A percentile compares a stretch with the other conserved stretches of the same genome.
These are phyloP conservation scores for Hirudinaria manillensis DNA, from an alignment of 2,888 invertebrate genomes.

Conservation along the genomic window DNA sequence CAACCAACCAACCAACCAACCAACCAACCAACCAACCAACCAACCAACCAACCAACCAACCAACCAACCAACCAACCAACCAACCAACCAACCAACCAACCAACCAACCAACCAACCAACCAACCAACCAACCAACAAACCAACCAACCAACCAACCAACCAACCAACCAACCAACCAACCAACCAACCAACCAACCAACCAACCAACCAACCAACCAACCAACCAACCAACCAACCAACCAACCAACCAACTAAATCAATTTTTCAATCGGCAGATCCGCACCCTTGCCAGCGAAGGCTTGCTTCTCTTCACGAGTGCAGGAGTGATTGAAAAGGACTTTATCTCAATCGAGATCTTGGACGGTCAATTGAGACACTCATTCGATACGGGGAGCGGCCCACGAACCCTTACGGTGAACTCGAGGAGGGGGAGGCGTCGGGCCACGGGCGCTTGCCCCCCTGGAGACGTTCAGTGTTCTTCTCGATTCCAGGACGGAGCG, in stretches of 20 bases:
- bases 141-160: no score
- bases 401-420: conserved; percentile 13
- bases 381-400: conserved; percentile 31
- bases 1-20: neutral
- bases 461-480: neutral
- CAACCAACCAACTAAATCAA: neutral
- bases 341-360: conserved; percentile 26
- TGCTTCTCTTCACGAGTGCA: conserved; percentile 28
- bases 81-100: neutral
- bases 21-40: neutral
- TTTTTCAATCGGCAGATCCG: conserved; percentile 21
- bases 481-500: neutral
- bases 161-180: no score
- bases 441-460: neutral
- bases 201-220: neutral
- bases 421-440: no score
- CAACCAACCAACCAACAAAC: no score
- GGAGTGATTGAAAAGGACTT: conserved; percentile 30
- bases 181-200: neutral
- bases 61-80: neutral
- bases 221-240: neutral
- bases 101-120: neutral
- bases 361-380: conserved; percentile 21
- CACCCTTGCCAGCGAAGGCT: conserved; percentile 24
- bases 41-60: neutral